These are phyloP conservation scores for Neoarius graeffei DNA, from an alignment of 2,113 vertebrate genomes.

Conservation along the genomic window DNA sequence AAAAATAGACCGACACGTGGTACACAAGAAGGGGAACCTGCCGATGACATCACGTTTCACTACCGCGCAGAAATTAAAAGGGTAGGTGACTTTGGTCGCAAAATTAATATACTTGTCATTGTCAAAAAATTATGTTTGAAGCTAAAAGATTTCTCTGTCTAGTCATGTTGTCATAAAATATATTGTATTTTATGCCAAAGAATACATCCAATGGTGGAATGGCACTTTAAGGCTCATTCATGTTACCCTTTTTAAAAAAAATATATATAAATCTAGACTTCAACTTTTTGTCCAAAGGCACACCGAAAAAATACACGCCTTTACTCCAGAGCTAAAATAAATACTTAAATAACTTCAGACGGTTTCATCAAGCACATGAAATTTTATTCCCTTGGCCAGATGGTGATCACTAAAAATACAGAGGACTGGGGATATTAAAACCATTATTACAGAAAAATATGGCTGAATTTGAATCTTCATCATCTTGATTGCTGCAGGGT, in stretches of 20 bases:
- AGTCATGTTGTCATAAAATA: no score
- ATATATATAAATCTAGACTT: background rate
- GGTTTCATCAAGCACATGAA: background rate
- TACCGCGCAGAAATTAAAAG: no score
- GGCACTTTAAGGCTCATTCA: background rate
- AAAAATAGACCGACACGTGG: no score
- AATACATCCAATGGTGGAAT: no score
- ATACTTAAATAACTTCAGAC: background rate
- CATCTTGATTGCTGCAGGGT: background rate
- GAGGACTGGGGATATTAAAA: conserved; percentile 32
- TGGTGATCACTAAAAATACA: conserved; percentile 28
- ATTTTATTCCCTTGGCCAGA: conserved; percentile 15
- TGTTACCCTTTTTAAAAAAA: background rate
- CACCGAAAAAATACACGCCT: background rate
- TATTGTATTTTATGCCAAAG: no score
- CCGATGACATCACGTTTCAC: no score
- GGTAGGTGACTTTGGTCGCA: no score
- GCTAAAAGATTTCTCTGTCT: no score
- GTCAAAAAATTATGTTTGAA: no score
- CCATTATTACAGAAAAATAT: conserved; percentile 33
- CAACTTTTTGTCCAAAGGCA: background rate
- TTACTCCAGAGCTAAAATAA: no score
- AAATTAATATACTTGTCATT: no score
- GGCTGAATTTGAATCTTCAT: background rate
- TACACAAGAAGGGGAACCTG: no score